These are phyloP conservation scores for Phaonia tiefii DNA, from an alignment of 2,888 invertebrate species.

Conservation along the genomic window DNA sequence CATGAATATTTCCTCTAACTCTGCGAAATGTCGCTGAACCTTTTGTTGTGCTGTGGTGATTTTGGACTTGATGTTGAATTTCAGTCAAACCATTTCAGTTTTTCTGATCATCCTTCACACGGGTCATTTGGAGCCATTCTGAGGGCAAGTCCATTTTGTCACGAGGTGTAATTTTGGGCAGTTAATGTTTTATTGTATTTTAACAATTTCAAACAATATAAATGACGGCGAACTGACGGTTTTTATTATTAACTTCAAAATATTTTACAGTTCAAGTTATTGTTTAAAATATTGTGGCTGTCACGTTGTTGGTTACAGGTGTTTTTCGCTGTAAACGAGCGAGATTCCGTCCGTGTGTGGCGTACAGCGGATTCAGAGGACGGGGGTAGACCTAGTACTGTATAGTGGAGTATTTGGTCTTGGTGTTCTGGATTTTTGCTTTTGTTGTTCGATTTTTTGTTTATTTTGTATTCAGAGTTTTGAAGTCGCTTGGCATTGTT, in stretches of 20 bases:
- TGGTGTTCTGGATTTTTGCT: neutral
- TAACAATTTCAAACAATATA: conserved; percentile 12
- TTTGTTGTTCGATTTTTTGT: neutral
- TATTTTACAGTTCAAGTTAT: conserved; percentile 18
- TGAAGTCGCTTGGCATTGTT: conserved; percentile 50
- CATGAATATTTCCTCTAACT: conserved; percentile 21
- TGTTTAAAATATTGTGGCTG: neutral
- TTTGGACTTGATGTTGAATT: conserved; percentile 24
- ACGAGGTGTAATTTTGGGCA: neutral
- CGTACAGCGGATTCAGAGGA: too few relatives aligned
- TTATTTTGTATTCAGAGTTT: too few relatives aligned
- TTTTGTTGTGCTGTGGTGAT: conserved; percentile 35
- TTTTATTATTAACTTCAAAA: conserved; percentile 16
- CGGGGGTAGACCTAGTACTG: conserved; percentile 28
- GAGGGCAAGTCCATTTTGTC: neutral
- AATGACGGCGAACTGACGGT: too few relatives aligned
- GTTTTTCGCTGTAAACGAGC: conserved; percentile 18
- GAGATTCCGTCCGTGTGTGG: neutral
- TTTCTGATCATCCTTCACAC: conserved; percentile 52
- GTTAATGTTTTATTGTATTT: conserved; percentile 27
- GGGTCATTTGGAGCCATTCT: neutral
- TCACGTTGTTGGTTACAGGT: conserved; percentile 16
- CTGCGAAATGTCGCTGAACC: conserved; percentile 53
- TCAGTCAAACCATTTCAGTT: conserved; percentile 38
- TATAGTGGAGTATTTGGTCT: neutral